Evolutionary conservation across 1,140 invertebrate species (phyloP), one percentile per base, ranked within the genome.

Genomic region (Drosophila kohkoa): DNA sequence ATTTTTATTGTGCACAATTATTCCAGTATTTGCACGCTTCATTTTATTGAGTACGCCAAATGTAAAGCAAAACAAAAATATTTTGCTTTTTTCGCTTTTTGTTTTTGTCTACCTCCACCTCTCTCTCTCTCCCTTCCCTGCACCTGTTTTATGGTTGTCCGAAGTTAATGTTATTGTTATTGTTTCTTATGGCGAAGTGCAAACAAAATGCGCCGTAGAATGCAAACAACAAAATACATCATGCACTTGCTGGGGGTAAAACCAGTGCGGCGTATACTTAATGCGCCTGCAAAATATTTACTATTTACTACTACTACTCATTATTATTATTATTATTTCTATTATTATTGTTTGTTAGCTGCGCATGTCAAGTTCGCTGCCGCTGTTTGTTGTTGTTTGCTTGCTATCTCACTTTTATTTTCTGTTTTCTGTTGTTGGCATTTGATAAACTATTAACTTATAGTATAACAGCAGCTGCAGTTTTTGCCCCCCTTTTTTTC

Each of bases 181-280:
- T 69, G 66, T 69, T 67, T 63, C 52, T 25, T 32, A 62, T 11
- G 43, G 55, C 74, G 76, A 62, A 82, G 52, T 85, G 20, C n/a
- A 72, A 64, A 79, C 51, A 60, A 87, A 79, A 82, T 86, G 79
- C 82, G 82, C 38, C 67, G 82, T 69, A 66, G 68, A 38, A 43
- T 51, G 30, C 62, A 25, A 25, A 38, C 35, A 10, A 1, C 35
- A 38, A 8, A 66, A 71, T 57, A 72, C 62, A 63, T 43, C 20
- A 20, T 13, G 1, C 1, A 20, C 11, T 6, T 51, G 15, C 32
- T 11, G 11, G 52, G 52, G 52, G 32, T 20, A 38, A 38, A 57
- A 57, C 54, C 35, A 62, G 69, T 63, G 49, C 54, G 65, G 76
- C 83, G 83, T 87, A 89, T 88, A 77, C 80, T 83, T 83, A 81